Evolutionary conservation across 2,888 invertebrate genomes (phyloP).

Genomic region (Eilema caniola): DNA sequence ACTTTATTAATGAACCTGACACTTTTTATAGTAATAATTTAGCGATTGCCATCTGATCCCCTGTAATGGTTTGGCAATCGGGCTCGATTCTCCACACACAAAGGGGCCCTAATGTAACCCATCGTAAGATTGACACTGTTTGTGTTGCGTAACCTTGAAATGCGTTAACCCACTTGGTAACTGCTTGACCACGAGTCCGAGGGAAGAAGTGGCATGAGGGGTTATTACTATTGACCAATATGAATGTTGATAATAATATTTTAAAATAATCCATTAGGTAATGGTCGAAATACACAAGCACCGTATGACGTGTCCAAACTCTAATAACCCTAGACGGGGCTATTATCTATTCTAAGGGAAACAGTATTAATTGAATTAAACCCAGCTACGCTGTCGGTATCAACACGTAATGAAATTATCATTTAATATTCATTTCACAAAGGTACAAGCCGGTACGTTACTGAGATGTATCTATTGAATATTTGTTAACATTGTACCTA

Average conservation of each 20-base stretch:
- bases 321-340: conserved; percentile 48
- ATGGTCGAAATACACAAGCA: neutral
- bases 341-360: conserved; percentile 58
- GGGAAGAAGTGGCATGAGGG: no score
- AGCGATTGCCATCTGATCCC: no score
- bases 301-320: conserved; percentile 37
- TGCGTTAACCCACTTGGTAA: no score
- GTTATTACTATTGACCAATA: no score
- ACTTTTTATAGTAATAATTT: no score
- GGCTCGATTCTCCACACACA: no score
- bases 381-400: conserved; percentile 48
- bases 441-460: conserved; percentile 26
- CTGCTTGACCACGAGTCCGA: no score
- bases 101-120: no score
- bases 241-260: neutral
- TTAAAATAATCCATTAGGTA: conserved; percentile 8
- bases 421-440: conserved; percentile 63
- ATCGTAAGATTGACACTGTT: no score
- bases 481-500: conserved; percentile 38
- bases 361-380: conserved; percentile 65
- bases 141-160: no score
- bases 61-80: no score
- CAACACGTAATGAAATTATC: conserved; percentile 59
- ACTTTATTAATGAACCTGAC: no score
- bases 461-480: conserved; percentile 45